Evolutionary conservation across 1,140 invertebrate species (phyloP).

Genomic region (Drosophila asahinai): DNA sequence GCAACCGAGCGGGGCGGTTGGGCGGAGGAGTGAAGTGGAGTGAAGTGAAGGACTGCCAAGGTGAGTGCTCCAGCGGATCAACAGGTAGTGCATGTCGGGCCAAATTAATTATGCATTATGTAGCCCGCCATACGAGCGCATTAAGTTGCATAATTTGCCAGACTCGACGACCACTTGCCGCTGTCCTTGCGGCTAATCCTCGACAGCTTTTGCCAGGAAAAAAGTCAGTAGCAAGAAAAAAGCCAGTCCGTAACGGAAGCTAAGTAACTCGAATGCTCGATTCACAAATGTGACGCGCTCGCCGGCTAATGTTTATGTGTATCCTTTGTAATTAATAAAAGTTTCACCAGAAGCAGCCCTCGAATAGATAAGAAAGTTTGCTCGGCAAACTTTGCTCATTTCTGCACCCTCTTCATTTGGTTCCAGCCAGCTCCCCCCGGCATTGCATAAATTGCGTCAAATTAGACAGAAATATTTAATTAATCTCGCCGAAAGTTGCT

Average conservation of each 20-base stretch:
- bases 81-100: slow-evolving; percentile 78
- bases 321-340: slow-evolving; percentile 83
- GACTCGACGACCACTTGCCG: slow-evolving; percentile 52
- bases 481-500: slow-evolving; percentile 78
- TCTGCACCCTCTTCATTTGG: slow-evolving; percentile 33
- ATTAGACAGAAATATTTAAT: slow-evolving; percentile 84
- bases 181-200: slow-evolving; percentile 60
- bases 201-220: slow-evolving; percentile 13
- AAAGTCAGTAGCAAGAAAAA: slow-evolving; percentile 4
- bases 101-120: slow-evolving; percentile 82
- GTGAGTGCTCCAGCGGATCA: slow-evolving; percentile 33
- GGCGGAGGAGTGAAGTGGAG: slow-evolving; percentile 1
- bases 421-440: slow-evolving; percentile 22
- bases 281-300: slow-evolving; percentile 46
- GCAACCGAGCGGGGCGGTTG: not conserved
- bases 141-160: slow-evolving; percentile 78
- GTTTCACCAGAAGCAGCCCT: slow-evolving; percentile 59
- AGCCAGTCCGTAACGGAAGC: slow-evolving; percentile 47
- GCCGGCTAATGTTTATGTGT: slow-evolving; percentile 69
- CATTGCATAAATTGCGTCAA: slow-evolving; percentile 82
- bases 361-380: slow-evolving; percentile 44
- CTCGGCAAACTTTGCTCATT: slow-evolving; percentile 66
- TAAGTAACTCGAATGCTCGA: slow-evolving; percentile 69
- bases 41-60: slow-evolving; percentile 32
- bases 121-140: slow-evolving; percentile 64